Base-by-base conservation (phyloP, 2,113 vertebrate genomes). In the Cephalophus harveyi region DNA sequence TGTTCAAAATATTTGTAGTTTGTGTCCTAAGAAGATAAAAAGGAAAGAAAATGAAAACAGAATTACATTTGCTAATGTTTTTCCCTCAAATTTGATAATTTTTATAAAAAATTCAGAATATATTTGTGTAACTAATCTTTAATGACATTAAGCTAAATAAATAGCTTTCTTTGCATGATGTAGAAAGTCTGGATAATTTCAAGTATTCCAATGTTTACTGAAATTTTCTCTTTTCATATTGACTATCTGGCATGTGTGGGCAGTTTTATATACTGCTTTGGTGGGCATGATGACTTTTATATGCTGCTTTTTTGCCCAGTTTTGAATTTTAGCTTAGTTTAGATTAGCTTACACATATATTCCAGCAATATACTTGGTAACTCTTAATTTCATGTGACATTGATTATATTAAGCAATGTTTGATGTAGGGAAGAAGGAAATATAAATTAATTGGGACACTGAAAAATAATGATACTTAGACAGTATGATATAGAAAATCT, bases 141-240 rank as follows among this genome's bases (percentile, higher is more conserved):
- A 52, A 55, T 76, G 25, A 12, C 59, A 28, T 55, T 59, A 67
- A 94, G 79, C 74, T 89, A 91, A 89, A 71, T 52, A 55, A 76
- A 36, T 46, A 21, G 2, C 27, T 50, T n/a, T 33, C 40, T 86
- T 46, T n/a, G 27, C 28, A 33, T 91, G 7, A 90, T 78, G 27
- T 83, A 85, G 88, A 59, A 54, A 28, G 83, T 82, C 46, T 86
- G 46, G 11, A 55, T 93, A 43, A 71, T 93, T 87, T 82, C 50
- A 81, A 87, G 50, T 55, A 84, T 89, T 89, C 19, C 5, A 3
- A 6, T 88, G 30, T 62, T 94, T 88, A 64, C 55, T 96, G 57
- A 96, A 84, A 87, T 94, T 95, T 97, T 94, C 57, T 87, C 5
- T 93, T 94, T 94, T 90, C 82, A 81, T 60, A 48, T 67, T 67